phyloP scores from a whole-genome alignment of 2,113 vertebrate species.

The Austrofundulus limnaeus region DNA sequence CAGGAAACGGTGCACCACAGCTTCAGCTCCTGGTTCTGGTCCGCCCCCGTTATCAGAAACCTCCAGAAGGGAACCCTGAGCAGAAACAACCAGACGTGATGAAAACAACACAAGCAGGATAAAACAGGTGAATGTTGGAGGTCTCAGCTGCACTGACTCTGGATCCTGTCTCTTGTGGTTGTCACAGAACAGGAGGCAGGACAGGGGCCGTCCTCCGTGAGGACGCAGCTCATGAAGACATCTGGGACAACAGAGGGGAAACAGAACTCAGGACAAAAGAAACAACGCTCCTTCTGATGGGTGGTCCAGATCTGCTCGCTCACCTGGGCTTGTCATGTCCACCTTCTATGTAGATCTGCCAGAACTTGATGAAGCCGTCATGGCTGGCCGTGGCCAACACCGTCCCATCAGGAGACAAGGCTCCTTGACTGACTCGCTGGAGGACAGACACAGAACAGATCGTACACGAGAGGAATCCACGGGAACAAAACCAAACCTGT shows the following conservation, averaged over 20 bases:
- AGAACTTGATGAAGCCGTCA: constrained; percentile 97
- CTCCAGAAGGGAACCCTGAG: constrained; percentile 95
- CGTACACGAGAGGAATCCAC: too few relatives aligned
- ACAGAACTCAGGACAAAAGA: neutral
- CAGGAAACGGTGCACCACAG: constrained; percentile 99
- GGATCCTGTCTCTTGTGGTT: constrained; percentile 98
- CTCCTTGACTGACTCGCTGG: constrained; percentile 93
- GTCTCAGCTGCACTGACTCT: constrained; percentile 83
- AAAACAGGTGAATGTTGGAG: neutral
- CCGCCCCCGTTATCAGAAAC: constrained; percentile 95
- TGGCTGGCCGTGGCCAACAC: constrained; percentile 97
- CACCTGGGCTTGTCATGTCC: constrained; percentile 94
- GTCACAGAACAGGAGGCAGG: constrained; percentile 96
- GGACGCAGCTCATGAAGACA: constrained; percentile 96
- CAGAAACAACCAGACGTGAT: neutral
- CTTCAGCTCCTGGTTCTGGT: constrained; percentile 96
- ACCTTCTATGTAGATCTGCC: constrained; percentile 98
- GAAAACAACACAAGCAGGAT: too few relatives aligned
- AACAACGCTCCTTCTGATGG: neutral
- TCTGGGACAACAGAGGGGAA: constrained; percentile 64
- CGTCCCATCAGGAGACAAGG: constrained; percentile 94
- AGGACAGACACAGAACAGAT: constrained; percentile 21
- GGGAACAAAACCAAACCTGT: too few relatives aligned
- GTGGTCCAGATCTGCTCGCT: neutral
- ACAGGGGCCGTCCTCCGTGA: constrained; percentile 90